Percentiles rank a stretch among this genome's conserved stretches.
phyloP scores from a whole-genome alignment of 2,888 invertebrate species.

The Lymantria monacha region DNA sequence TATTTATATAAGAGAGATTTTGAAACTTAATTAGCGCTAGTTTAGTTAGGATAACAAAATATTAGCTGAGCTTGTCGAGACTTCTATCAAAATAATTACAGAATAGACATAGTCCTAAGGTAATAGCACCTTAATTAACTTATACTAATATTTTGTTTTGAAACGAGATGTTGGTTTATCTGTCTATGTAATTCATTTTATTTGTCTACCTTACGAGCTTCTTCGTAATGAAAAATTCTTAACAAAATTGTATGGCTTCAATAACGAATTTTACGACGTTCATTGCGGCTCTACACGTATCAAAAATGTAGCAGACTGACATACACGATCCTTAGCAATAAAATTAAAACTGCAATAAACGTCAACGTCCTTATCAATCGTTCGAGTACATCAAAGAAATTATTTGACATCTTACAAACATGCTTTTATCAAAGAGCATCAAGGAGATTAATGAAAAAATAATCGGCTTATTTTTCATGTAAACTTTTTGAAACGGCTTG shows the following conservation, averaged over 20 bases:
- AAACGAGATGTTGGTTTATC: slow-evolving; percentile 37
- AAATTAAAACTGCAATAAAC: slow-evolving; percentile 38
- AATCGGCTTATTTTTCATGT: slow-evolving; percentile 37
- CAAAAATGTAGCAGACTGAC: slow-evolving; percentile 48
- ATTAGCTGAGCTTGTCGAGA: slow-evolving; percentile 16
- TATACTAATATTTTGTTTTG: slow-evolving; percentile 46
- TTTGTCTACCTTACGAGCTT: slow-evolving; percentile 52
- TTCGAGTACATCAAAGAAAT: slow-evolving; percentile 17
- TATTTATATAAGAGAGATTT: slow-evolving; percentile 17
- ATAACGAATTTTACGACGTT: slow-evolving; percentile 68
- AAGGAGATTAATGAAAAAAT: slow-evolving; percentile 26
- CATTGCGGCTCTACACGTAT: slow-evolving; percentile 62
- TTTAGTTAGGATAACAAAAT: slow-evolving; percentile 23
- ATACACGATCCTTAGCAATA: slow-evolving; percentile 26
- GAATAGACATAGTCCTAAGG: slow-evolving; percentile 28
- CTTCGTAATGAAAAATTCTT: slow-evolving; percentile 65
- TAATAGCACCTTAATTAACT: slow-evolving; percentile 44
- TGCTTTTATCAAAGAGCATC: slow-evolving; percentile 11
- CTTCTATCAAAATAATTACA: slow-evolving; percentile 31
- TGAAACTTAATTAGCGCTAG: slow-evolving; percentile 15
- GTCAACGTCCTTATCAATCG: slow-evolving; percentile 6
- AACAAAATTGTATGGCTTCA: slow-evolving; percentile 70
- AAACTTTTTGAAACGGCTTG: slow-evolving; percentile 17
- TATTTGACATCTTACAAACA: slow-evolving; percentile 9
- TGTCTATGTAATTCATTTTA: slow-evolving; percentile 42